Base-by-base conservation (phyloP, 2,113 vertebrate species). In the Edolisoma coerulescens region DNA sequence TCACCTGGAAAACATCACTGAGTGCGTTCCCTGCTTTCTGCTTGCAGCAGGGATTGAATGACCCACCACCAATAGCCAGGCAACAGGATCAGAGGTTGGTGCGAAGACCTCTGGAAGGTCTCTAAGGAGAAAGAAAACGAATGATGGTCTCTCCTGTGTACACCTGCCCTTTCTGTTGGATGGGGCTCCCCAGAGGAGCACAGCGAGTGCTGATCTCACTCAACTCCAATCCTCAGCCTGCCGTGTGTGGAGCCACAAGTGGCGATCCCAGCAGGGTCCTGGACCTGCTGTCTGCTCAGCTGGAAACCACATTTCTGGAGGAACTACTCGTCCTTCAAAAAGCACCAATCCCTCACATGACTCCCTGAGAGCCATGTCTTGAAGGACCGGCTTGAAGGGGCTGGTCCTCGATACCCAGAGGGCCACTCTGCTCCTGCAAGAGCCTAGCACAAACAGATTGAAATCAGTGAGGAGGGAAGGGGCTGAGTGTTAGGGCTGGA, bases 231-330 rank as follows among this genome's bases (percentile, higher is more conserved):
- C 22, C 28, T 49, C 30, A 20, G 28, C 45, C 21, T 35, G 41
- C 21, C 1, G 0, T 13, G 7, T 18, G 18, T 20, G 13, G 37
- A 76, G 56, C 37, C 42, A 16, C 3, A 1, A 42, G 28, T 16
- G 15, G 44, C 15, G 27, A 84, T 57, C 13, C 16, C 33, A 42
- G 49, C 15, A 39, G 21, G 20, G 13, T 49, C 23, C 39, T 24
- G 44, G 49, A 26, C 60, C 50, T 69, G 39, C 44, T 64, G 21
- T 20, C 45, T 64, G 26, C 39, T 89, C 4, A 20, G 49, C 60
- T 59, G 60, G 21, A 89, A 91, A 54, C 8, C 22, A 12, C 19
- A 4, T 30, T 74, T 89, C 54, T 65, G 45, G 61, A 78, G 54
- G 22, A 69, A 6, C 2, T 35, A 23, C 22, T 53, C 78, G 54